Evolutionary conservation across 2,888 invertebrate species (phyloP), one percentile per base, ranked within the genome.

Genomic region (Eremobia ochroleuca): DNA sequence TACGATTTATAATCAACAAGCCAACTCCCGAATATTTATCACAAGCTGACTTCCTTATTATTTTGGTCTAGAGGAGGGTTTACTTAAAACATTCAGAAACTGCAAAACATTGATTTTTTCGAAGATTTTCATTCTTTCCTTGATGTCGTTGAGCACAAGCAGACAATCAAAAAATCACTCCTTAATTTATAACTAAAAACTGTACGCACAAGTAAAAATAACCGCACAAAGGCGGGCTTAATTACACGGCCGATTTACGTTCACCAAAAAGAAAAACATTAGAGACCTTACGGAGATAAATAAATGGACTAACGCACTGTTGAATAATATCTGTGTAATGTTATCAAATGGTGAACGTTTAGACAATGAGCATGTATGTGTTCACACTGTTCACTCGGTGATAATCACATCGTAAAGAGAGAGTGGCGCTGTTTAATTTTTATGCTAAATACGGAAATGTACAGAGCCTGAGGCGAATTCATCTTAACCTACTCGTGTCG

Each of bases 321-420:
- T 31, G 18, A 52, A 11, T 71, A 25, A 11, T 40, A 76, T 84
- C 66, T 84, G 64, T 64, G 46, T 64, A 73, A 75, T 67, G 64
- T 73, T 78, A 77, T 77, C 61, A 15, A 67, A 66, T 62, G 55
- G 21, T 68, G 52, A 67, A 71, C 64, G 67, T 78, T 64, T 85
- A 84, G 71, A 82, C 82, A 82, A 82, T 78, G 77, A 68, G 37
- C 66, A 65, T 66, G 69, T 76, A n/a, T n/a, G n/a, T n/a, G n/a
- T n/a, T n/a, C n/a, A n/a, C n/a, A n/a, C n/a, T n/a, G 73, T 81
- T 67, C 46, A 52, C 71, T 65, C 40, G 13, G 49, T 74, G 85
- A 78, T 87, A 82, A 87, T 84, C 72, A 82, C 71, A 84, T 76
- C 67, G 46, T 61, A 77, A 85, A 84, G 86, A 87, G 85, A 87